Percentiles rank a stretch among this genome's conserved stretches.
phyloP scores from a whole-genome alignment of 2,797 vertebrate genomes.

The Varecia variegata region DNA sequence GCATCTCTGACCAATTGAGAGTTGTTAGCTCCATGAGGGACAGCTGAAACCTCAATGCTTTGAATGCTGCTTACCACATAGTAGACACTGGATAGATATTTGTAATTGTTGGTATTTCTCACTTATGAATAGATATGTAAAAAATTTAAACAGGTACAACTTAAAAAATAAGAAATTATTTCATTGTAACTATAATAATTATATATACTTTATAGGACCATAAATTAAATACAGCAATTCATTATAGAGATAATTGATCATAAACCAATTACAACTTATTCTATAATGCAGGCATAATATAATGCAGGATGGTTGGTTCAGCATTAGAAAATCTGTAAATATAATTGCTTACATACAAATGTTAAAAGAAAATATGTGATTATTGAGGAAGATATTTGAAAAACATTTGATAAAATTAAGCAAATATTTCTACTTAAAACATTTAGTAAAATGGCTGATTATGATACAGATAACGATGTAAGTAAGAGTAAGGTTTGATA shows the following conservation, averaged over 20 bases:
- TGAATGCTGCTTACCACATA: not conserved
- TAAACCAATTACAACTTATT: not conserved
- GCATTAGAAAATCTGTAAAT: not conserved
- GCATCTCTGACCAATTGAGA: not conserved
- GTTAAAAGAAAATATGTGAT: not conserved
- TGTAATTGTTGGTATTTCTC: not conserved
- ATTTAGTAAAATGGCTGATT: not conserved
- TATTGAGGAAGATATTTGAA: not conserved
- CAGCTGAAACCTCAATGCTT: not conserved
- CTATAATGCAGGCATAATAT: not conserved
- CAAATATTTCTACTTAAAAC: not conserved
- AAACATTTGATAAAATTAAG: not conserved
- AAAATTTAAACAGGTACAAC: not conserved
- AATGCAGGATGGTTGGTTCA: not conserved
- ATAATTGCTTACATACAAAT: not conserved
- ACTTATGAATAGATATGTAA: not conserved
- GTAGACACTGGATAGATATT: not conserved
- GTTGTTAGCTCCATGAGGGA: not conserved
- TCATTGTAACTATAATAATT: not conserved
- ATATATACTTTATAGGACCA: not conserved
- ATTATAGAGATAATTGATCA: not conserved
- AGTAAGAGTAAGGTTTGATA: not conserved
- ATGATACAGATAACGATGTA: not conserved
- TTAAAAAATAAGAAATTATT: not conserved
- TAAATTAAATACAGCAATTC: not conserved